Evolutionary conservation across 37 sponge, comb jelly and placozoan genomes (phyloP).

Genomic region (Halisarca cf. caerulea): DNA sequence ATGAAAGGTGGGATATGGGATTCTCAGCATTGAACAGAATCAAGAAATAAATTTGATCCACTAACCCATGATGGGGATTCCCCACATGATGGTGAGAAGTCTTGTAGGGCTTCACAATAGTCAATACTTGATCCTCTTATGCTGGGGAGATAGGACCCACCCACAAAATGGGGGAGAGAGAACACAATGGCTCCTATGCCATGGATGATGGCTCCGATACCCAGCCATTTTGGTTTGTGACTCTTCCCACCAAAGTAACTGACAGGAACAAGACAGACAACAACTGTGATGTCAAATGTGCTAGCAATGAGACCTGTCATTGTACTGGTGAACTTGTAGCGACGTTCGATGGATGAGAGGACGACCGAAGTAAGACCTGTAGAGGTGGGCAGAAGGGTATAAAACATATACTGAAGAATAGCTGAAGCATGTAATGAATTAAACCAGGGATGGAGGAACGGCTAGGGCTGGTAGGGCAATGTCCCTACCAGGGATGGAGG

Average conservation of each 20-base stretch:
- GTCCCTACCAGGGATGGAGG: too few species aligned
- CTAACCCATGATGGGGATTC: slow-evolving; percentile 15
- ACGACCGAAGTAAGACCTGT: slow-evolving; percentile 74
- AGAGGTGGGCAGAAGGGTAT: too few species aligned
- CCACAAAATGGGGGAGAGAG: slow-evolving; percentile 73
- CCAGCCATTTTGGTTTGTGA: slow-evolving; percentile 83
- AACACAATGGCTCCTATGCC: slow-evolving; percentile 68
- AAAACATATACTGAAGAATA: too few species aligned
- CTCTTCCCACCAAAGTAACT: slow-evolving; percentile 85
- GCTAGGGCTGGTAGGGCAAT: too few species aligned
- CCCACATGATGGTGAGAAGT: neutral
- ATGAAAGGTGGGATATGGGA: too few species aligned
- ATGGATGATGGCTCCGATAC: slow-evolving; percentile 56
- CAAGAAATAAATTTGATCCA: too few species aligned
- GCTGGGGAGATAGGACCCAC: slow-evolving; percentile 45
- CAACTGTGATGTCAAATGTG: slow-evolving; percentile 64
- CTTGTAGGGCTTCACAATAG: neutral
- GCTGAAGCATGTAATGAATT: too few species aligned
- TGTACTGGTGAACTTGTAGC: slow-evolving; percentile 67
- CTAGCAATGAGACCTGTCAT: slow-evolving; percentile 58
- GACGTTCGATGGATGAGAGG: slow-evolving; percentile 67
- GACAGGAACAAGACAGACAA: slow-evolving; percentile 54
- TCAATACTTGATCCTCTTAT: neutral
- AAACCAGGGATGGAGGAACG: too few species aligned
- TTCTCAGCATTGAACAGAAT: too few species aligned